A percentile compares a stretch with the other conserved stretches of the same genome.
Evolutionary conservation across 1,140 invertebrate genomes (phyloP).

Genomic region (Sarcophaga bullata): DNA sequence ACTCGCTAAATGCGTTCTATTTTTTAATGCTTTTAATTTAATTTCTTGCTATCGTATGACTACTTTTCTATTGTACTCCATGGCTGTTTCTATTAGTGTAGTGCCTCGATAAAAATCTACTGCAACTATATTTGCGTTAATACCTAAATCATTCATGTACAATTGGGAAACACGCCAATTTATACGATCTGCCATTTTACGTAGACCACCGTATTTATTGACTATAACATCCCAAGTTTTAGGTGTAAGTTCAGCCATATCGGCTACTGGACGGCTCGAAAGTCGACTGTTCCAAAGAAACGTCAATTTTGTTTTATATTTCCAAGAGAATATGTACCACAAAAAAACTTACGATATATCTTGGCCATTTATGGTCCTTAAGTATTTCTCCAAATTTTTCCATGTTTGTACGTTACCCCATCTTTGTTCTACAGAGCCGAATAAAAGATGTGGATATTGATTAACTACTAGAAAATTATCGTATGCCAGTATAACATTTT

Average conservation of each 20-base stretch:
- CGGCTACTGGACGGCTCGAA: slow-evolving; percentile 68
- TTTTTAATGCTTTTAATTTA: too few species aligned
- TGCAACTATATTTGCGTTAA: slow-evolving; percentile 71
- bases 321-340: not conserved
- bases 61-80: slow-evolving; percentile 68
- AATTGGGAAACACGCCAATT: slow-evolving; percentile 71
- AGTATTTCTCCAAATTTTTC: slow-evolving; percentile 66
- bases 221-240: slow-evolving; percentile 67
- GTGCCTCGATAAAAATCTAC: slow-evolving; percentile 72
- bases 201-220: slow-evolving; percentile 68
- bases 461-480: slow-evolving; percentile 65
- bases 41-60: slow-evolving; percentile 26
- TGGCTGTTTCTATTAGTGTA: slow-evolving; percentile 70
- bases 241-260: slow-evolving; percentile 76
- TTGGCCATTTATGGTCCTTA: slow-evolving; percentile 55
- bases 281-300: slow-evolving; percentile 51
- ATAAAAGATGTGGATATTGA: slow-evolving; percentile 56
- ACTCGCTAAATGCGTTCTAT: too few species aligned
- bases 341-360: slow-evolving; percentile 56
- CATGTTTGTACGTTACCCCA: slow-evolving; percentile 72
- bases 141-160: slow-evolving; percentile 69
- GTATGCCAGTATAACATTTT: slow-evolving; percentile 71
- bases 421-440: slow-evolving; percentile 66
- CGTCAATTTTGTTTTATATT: not conserved
- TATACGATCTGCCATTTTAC: slow-evolving; percentile 70